phyloP scores from a whole-genome alignment of 2,797 vertebrate species.

The Ambastaia sidthimunki region DNA sequence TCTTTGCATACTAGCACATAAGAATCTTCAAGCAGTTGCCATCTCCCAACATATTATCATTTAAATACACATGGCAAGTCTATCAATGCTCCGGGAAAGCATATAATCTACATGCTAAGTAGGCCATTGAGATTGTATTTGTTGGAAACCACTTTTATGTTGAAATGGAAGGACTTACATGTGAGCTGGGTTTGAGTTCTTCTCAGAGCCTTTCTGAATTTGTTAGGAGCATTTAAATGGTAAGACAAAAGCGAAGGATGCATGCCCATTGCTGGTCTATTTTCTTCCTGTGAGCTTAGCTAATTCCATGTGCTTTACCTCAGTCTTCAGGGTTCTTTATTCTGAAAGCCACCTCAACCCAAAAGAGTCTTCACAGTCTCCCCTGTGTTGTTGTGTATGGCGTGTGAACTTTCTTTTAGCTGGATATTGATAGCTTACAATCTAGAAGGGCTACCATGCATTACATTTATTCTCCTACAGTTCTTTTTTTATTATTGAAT shows the following conservation, averaged over 20 bases:
- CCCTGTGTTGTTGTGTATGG: neutral
- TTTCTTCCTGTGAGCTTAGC: conserved; percentile 25
- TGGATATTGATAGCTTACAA: neutral
- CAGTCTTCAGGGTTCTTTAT: conserved; percentile 20
- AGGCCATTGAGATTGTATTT: conserved; percentile 80
- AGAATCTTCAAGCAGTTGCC: conserved; percentile 73
- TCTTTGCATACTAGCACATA: conserved; percentile 34
- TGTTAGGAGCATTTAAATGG: conserved; percentile 44
- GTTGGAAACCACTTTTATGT: conserved; percentile 78
- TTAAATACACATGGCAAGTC: conserved; percentile 80
- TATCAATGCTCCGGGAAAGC: conserved; percentile 77
- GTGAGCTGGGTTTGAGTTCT: conserved; percentile 34
- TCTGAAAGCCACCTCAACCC: conserved; percentile 1
- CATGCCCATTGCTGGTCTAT: conserved; percentile 29
- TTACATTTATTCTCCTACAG: neutral
- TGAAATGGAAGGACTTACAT: conserved; percentile 44
- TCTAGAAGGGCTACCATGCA: neutral
- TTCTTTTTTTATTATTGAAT: too few relatives aligned
- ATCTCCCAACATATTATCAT: conserved; percentile 81
- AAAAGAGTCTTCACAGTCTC: neutral
- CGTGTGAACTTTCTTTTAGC: neutral
- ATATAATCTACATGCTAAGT: conserved; percentile 84
- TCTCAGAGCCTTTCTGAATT: conserved; percentile 43
- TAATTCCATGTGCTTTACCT: conserved; percentile 36
- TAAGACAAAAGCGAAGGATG: conserved; percentile 35